Evolutionary conservation across 2,113 vertebrate genomes (phyloP).

Genomic region (Equus quagga): DNA sequence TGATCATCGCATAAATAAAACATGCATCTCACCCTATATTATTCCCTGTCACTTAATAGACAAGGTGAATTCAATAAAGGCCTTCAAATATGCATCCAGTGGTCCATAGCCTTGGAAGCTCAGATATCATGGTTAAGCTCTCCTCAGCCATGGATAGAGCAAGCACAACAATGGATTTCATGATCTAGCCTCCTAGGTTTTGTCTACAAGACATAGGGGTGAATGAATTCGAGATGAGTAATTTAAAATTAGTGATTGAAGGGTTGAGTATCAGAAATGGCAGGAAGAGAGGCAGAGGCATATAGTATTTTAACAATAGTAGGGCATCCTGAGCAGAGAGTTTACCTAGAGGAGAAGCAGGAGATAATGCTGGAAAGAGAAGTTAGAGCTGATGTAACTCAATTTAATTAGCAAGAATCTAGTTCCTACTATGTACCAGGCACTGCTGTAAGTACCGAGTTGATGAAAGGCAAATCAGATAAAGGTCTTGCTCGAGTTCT

Average conservation of each 20-base stretch:
- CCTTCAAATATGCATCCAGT: not conserved
- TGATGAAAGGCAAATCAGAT: not conserved
- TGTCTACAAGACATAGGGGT: not conserved
- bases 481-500: not conserved
- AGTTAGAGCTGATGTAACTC: not conserved
- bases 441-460: not conserved
- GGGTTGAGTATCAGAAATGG: not conserved
- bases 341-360: not conserved
- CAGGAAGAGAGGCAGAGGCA: not conserved
- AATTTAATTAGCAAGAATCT: not conserved
- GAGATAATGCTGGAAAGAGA: not conserved
- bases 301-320: not conserved
- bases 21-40: not conserved
- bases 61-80: slow-evolving; percentile 17
- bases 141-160: not conserved
- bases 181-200: not conserved
- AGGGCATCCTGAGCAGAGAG: not conserved
- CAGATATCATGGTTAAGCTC: not conserved
- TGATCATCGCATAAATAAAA: slow-evolving; percentile 65
- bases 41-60: slow-evolving; percentile 49
- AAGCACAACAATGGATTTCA: not conserved
- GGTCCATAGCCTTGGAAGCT: not conserved
- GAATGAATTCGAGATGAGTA: slow-evolving; percentile 7
- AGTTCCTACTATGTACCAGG: not conserved
- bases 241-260: not conserved